Percentiles rank a stretch among this genome's conserved stretches.
These are phyloP conservation scores for Mastacembelus armatus DNA, from an alignment of 2,797 vertebrate species.

Conservation along the genomic window DNA sequence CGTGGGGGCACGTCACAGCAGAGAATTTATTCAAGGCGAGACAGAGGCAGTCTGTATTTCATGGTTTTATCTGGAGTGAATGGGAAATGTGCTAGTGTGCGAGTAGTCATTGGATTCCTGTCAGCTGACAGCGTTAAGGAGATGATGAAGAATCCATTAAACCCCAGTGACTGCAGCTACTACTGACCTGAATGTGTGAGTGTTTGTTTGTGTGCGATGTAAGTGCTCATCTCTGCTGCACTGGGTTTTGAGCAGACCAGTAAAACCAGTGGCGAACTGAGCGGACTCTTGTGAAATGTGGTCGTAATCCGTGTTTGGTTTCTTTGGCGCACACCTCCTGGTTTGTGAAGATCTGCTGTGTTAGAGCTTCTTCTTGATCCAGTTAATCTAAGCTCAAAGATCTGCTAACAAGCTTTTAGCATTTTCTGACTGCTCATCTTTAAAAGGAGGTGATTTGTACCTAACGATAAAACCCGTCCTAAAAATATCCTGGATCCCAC, in stretches of 20 bases:
- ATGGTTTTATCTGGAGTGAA: conserved; percentile 67
- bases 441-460: too few species aligned
- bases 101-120: conserved; percentile 72
- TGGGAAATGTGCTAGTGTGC: conserved; percentile 50
- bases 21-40: conserved; percentile 65
- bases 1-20: conserved; percentile 10
- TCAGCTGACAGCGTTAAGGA: conserved; percentile 74
- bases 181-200: conserved; percentile 2
- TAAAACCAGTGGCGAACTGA: conserved; percentile 3
- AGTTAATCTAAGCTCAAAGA: not conserved
- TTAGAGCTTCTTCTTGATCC: not conserved
- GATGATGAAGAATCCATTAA: conserved; percentile 76
- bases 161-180: conserved; percentile 38
- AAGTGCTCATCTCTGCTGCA: conserved; percentile 14
- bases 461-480: too few species aligned
- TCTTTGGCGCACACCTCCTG: too few species aligned
- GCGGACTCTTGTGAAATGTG: not conserved
- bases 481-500: too few species aligned
- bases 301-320: not conserved
- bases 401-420: not conserved
- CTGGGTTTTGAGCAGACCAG: conserved; percentile 1
- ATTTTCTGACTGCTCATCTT: not conserved
- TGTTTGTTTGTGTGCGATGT: not conserved
- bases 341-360: too few species aligned
- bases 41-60: conserved; percentile 64